Evolutionary conservation across 37 sponge, comb jelly and placozoan species (phyloP), one percentile per base, ranked within the genome.

Genomic region (Theonella swinhoei): DNA sequence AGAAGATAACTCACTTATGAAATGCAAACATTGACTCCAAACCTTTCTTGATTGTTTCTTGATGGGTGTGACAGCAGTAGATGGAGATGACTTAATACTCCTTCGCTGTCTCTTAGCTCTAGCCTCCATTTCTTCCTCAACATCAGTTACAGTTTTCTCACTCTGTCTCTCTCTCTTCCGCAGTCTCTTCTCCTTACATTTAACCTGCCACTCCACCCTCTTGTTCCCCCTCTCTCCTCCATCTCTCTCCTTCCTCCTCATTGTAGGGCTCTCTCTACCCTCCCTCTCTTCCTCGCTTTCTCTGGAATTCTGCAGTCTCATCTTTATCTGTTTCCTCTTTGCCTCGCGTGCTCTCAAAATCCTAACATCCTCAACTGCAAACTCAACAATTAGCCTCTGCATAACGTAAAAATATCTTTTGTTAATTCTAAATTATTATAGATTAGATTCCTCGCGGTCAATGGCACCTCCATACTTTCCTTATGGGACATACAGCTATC

Each of bases 331-430:
- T 7, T 39, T 24, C 64, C 82, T 63, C 64, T 89, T 87, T n/a
- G 82, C 64, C n/a, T 80, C 78, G 73, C 89, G 89, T 19, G 89
- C 69, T 29, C 89, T 89, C 22, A 96, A 30, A 8, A 83, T 90
- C 23, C 83, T 81, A 34, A 43, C 71, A 60, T 96, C 87, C 71
- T 98, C 99, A 42, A 98, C 39, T 30, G 99, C 92, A 91, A 98
- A 98, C 39, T 96, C 99, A 32, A 98, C 99, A 74, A 98, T 96
- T n/a, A 80, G 91, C 61, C 96, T 85, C 92, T 93, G 83, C 11
- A 22, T 7, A 2, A 33, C 26, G 1, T 33, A 36, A 30, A 0
- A 79, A 33, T 19, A 26, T 17, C 17, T 2, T 25, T 7, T n/a
- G n/a, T n/a, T n/a, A n/a, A n/a, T n/a, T n/a, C n/a, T n/a, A n/a